Evolutionary conservation across 2,888 invertebrate genomes (phyloP), one percentile per base, ranked within the genome.

Genomic region (Lagria hirta): DNA sequence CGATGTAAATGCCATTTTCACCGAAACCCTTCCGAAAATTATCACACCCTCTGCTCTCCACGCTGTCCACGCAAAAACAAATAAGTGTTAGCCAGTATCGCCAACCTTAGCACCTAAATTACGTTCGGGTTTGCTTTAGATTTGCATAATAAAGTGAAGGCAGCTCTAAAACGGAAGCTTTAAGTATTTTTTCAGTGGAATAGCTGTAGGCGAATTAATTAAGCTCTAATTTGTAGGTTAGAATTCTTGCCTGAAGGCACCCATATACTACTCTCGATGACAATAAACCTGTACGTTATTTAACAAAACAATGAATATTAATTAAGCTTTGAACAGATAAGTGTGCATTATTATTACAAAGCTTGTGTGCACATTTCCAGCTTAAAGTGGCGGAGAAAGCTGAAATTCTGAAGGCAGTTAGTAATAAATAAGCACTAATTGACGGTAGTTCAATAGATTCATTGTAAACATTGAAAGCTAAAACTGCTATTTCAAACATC

Each of bases 41-140:
- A n/a, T n/a, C n/a, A n/a, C n/a, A n/a, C n/a, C n/a, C n/a, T n/a
- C n/a, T n/a, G n/a, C n/a, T n/a, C 52, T 55, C 54, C 55, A 55
- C 55, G 52, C 55, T 48, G 43, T 51, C 50, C 54, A 56, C 55
- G 56, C 52, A 56, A 54, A 52, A 55, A 55, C 56, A 56, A 58
- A 56, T 56, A 55, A 57, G 50, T 54, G 55, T 54, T 52, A 49
- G 51, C 51, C 45, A 46, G 46, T 47, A 45, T 48, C 47, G 44
- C 41, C 37, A 45, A 50, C 51, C 48, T 51, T 51, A 49, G 43
- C 48, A 48, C 52, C 34, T 45, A 51, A 54, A 53, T 57, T 57
- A 57, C 49, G 45, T 37, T 43, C 45, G 45, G 48, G 48, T 57
- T 54, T 50, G 50, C 49, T 49, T 37, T 49, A 51, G 44, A 54